Conservation (phyloP, 1,140 invertebrate species). For the Acyrthosiphon pisum region DNA sequence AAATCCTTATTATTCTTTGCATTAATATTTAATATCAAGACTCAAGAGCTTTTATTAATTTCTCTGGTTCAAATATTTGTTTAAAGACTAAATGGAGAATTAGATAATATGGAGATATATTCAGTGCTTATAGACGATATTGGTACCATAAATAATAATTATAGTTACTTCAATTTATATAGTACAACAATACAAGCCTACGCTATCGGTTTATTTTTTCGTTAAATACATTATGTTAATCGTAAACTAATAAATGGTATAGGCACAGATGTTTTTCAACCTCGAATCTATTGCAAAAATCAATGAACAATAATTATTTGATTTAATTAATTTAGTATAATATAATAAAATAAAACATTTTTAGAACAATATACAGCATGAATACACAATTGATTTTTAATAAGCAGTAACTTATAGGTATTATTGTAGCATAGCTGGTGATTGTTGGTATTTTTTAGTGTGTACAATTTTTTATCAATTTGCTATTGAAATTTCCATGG, state of each 20-base stretch:
- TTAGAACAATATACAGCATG: background rate
- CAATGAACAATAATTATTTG: background rate
- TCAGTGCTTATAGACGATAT: background rate
- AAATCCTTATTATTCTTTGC: background rate
- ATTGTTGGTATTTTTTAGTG: background rate
- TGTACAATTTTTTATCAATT: background rate
- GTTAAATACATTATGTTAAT: background rate
- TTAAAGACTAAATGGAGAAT: background rate
- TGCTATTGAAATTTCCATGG: background rate
- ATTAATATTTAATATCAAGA: background rate
- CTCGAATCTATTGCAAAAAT: background rate
- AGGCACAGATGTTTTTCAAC: background rate
- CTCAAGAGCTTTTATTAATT: background rate
- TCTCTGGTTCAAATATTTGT: background rate
- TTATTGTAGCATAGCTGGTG: background rate
- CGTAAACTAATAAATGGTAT: background rate
- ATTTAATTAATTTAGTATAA: background rate
- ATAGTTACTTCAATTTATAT: background rate
- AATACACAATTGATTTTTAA: background rate
- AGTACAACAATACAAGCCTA: background rate
- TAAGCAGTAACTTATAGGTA: background rate
- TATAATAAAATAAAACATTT: background rate
- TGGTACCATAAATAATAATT: background rate
- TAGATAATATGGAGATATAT: background rate
- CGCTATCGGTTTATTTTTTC: background rate